Evolutionary conservation across 2,113 vertebrate genomes (phyloP), one percentile per base, ranked within the genome.

Genomic region (Urocynchramus pylzowi): DNA sequence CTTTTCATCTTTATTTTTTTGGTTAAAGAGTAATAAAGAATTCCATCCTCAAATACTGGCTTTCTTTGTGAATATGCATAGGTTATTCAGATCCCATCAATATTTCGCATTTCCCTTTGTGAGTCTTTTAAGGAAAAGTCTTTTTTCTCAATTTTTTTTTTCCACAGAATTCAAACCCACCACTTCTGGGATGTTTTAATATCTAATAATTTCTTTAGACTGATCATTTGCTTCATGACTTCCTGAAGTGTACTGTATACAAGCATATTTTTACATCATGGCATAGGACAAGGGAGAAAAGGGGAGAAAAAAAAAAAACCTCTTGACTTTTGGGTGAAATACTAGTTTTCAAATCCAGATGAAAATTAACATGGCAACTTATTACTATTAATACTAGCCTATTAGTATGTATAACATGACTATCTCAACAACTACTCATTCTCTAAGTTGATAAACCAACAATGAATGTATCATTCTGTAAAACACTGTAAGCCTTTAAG

Each of bases 381-480:
- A 85, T 96, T 96, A 97, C 76, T 84, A 90, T 93, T 76, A 90
- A 93, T 77, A 69, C 20, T 78, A 80, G 17, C 49, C 9, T 97
- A 82, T 97, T 97, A 95, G 76, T 94, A 95, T 92, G 91, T 90
- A 87, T 75, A 95, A 61, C 42, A 35, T 82, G 39, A 87, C 65
- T 95, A 95, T 93, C 91, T 91, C 87, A 80, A 91, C 84, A 96
- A 83, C 87, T 97, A 96, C 86, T 95, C 73, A 94, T 95, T 96
- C 84, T 87, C 61, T 93, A 93, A 97, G 85, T 85, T 94, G 83
- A 96, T 97, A 94, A 63, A 85, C 63, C 76, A 95, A 87, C 80
- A 89, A 64, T 85, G 76, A 93, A 77, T 92, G 79, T 91, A 97
- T 97, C 30, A n/a, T 95, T 95, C 95, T 93, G 90, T 65, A 83